phyloP scores from a whole-genome alignment of 2,113 vertebrate species.

The Heterotilapia buettikoferi region DNA sequence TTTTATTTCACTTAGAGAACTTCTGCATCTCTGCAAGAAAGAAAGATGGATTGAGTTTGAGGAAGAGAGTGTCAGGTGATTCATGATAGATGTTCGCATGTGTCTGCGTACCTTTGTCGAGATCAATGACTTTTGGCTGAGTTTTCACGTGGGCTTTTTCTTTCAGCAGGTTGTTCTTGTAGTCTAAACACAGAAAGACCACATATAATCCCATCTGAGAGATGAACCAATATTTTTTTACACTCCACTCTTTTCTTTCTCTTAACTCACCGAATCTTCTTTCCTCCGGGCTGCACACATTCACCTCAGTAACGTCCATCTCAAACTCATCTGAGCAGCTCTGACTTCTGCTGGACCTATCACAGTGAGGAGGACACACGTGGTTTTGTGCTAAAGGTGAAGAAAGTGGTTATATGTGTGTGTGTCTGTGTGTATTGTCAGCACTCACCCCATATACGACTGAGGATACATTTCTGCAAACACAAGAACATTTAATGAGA shows the following conservation, averaged over 20 bases:
- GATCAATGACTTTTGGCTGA: slow-evolving; percentile 82
- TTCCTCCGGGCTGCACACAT: slow-evolving; percentile 71
- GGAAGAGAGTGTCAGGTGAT: background rate
- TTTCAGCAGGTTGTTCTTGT: slow-evolving; percentile 94
- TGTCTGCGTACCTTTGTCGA: slow-evolving; percentile 81
- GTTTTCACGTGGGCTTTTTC: slow-evolving; percentile 78
- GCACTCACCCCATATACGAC: slow-evolving; percentile 45
- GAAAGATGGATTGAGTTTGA: background rate
- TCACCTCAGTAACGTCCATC: slow-evolving; percentile 69
- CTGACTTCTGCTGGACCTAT: slow-evolving; percentile 71
- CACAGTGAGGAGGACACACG: background rate
- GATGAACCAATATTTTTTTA: slow-evolving; percentile 46
- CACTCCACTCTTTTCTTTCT: background rate
- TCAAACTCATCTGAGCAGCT: slow-evolving; percentile 76
- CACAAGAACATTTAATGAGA: background rate
- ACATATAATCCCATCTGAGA: background rate
- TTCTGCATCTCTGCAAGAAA: slow-evolving; percentile 64
- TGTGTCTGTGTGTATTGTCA: background rate
- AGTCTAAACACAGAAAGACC: slow-evolving; percentile 72
- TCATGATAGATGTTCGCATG: background rate
- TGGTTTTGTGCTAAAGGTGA: background rate
- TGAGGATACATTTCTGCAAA: slow-evolving; percentile 43
- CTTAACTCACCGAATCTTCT: slow-evolving; percentile 75
- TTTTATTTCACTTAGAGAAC: slow-evolving; percentile 58
- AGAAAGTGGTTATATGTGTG: background rate